phyloP scores from a whole-genome alignment of 2,888 invertebrate species.

The Eupsilia transversa region DNA sequence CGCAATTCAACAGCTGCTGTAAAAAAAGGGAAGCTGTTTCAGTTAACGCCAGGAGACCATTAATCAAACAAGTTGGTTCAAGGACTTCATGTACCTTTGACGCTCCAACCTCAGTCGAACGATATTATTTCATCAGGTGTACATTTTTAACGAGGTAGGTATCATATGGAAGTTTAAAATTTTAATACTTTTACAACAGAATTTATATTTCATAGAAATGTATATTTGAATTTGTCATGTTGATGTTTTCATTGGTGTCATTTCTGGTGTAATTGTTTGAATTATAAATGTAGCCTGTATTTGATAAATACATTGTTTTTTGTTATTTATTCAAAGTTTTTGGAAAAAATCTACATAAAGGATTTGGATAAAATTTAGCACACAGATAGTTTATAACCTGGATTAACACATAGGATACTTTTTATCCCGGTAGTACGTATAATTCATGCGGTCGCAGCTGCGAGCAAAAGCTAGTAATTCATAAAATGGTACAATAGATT shows the following conservation, averaged over 20 bases:
- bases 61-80: conserved; percentile 44
- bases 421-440: too few relatives aligned
- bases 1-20: background rate
- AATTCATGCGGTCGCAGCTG: too few relatives aligned
- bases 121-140: conserved; percentile 45
- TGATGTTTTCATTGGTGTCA: conserved; percentile 2
- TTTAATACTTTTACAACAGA: conserved; percentile 16
- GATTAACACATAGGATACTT: too few relatives aligned
- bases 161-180: conserved; percentile 34
- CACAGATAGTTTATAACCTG: too few relatives aligned
- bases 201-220: conserved; percentile 13
- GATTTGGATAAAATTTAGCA: too few relatives aligned
- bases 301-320: background rate
- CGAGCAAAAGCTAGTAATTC: background rate
- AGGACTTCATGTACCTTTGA: conserved; percentile 45
- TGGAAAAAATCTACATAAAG: too few relatives aligned
- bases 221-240: conserved; percentile 17
- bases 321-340: background rate
- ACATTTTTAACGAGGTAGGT: conserved; percentile 59
- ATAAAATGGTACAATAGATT: conserved; percentile 15
- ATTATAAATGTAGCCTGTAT: background rate
- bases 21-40: conserved; percentile 18
- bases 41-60: conserved; percentile 5
- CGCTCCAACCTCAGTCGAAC: conserved; percentile 10
- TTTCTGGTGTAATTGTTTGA: background rate